phyloP scores from a whole-genome alignment of 2,888 invertebrate genomes.

The Acanthacorydalis orientalis region DNA sequence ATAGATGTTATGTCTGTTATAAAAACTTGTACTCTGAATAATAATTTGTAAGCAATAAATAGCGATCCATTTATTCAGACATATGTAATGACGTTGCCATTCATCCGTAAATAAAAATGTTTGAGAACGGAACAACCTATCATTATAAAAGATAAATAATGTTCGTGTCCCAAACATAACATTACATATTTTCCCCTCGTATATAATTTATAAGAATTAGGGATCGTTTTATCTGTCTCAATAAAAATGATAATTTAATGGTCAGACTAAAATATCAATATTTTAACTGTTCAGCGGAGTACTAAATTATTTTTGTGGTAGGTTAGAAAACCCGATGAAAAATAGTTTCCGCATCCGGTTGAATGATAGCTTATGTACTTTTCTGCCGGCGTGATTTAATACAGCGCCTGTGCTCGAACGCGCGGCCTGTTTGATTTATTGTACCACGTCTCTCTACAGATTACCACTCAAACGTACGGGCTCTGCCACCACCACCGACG shows the following conservation, averaged over 20 bases:
- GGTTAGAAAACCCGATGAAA: constrained; percentile 12
- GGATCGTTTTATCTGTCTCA: neutral
- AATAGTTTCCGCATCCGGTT: constrained; percentile 17
- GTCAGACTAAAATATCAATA: neutral
- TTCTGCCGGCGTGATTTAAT: constrained; percentile 14
- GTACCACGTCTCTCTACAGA: constrained; percentile 18
- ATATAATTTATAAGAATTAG: too few relatives aligned
- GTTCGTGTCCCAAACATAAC: too few relatives aligned
- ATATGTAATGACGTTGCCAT: too few relatives aligned
- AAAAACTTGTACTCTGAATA: too few relatives aligned
- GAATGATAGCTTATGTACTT: constrained; percentile 19
- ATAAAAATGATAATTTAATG: constrained; percentile 1
- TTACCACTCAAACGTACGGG: constrained; percentile 13
- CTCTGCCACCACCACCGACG: constrained; percentile 11
- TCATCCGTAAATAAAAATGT: too few relatives aligned
- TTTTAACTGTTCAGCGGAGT: neutral
- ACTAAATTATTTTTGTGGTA: constrained; percentile 1
- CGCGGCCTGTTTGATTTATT: constrained; percentile 17
- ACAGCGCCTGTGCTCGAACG: constrained; percentile 6
- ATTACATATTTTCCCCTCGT: too few relatives aligned
- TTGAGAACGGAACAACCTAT: too few relatives aligned
- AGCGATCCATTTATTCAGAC: too few relatives aligned
- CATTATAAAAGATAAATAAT: too few relatives aligned
- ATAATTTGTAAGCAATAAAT: too few relatives aligned
- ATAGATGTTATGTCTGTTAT: too few relatives aligned